A percentile compares a stretch with the other conserved stretches of the same genome.
These are phyloP conservation scores for Anolis sagrei DNA, from an alignment of 2,113 vertebrate species.

Conservation along the genomic window DNA sequence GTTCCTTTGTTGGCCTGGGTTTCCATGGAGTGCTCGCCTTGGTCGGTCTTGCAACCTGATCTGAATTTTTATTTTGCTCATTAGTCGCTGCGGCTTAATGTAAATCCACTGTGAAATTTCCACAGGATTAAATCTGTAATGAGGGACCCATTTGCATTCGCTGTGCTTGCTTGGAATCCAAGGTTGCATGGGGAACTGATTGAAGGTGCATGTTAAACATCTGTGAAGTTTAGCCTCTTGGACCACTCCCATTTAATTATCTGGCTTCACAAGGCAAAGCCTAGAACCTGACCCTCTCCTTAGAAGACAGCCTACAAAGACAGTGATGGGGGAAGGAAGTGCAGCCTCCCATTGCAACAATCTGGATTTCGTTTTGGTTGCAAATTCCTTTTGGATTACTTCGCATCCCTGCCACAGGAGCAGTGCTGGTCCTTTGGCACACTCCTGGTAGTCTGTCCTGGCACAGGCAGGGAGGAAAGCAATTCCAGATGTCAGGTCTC, in stretches of 20 bases:
- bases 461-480: conserved; percentile 26
- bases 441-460: conserved; percentile 35
- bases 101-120: conserved; percentile 53
- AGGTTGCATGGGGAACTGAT: background rate
- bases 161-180: conserved; percentile 30
- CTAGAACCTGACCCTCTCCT: background rate
- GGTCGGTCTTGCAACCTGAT: conserved; percentile 60
- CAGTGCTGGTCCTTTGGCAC: conserved; percentile 17
- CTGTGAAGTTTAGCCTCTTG: background rate
- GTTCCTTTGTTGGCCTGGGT: conserved; percentile 57
- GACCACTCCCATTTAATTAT: too few relatives aligned
- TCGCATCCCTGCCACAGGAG: conserved; percentile 24
- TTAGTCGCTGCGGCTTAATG: conserved; percentile 54
- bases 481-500: background rate
- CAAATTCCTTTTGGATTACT: conserved; percentile 52
- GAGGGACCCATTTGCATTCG: conserved; percentile 43
- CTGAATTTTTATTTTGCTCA: conserved; percentile 69
- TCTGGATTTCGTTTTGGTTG: conserved; percentile 31
- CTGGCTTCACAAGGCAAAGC: background rate
- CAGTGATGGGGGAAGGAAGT: background rate
- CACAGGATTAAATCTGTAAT: conserved; percentile 51
- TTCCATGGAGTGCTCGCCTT: conserved; percentile 57
- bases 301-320: background rate
- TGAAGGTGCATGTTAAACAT: background rate
- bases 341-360: background rate